Evolutionary conservation across 2,797 vertebrate genomes (phyloP), one percentile per base, ranked within the genome.

Genomic region (Cetoscarus ocellatus): DNA sequence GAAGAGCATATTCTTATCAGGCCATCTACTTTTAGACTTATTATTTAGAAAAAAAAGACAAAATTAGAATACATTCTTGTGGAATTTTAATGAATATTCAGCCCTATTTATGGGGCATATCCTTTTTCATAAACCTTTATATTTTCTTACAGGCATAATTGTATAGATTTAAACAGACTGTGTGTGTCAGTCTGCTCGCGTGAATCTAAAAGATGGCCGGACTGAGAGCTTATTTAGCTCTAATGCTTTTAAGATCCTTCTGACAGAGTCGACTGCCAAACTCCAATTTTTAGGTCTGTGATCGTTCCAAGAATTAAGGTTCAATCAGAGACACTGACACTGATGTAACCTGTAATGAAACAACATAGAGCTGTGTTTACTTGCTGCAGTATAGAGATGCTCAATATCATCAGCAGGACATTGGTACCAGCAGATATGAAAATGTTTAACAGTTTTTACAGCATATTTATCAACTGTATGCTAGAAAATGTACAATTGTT

Each of bases 171-270:
- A 35, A 14, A 45, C 55, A 40, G 14, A 38, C 1, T 14, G 15
- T 38, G 56, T 49, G 18, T 19, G 61, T 9, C 62, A 27, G 27
- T 12, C 3, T 58, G 7, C 9, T 56, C 6, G 58, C n/a, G n/a
- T 34, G 19, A 45, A 45, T 70, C 58, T 53, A 3, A n/a, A 47
- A 1, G 49, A 8, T 12, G 54, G 34, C 43, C 48, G 10, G 3
- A 64, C 56, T 47, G 43, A 42, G 67, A 54, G 60, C 51, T 77
- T 27, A 65, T 47, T 67, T 55, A 44, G 48, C 13, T 14, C 53
- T 52, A 75, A 83, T 66, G 40, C 59, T 18, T 67, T 49, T 35
- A 34, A 59, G 40, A 57, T 39, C 2, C 43, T 59, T 58, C 59
- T 65, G 12, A 8, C 54, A 49, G 15, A 52, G 19, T 19, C 45